Evolutionary conservation across 2,888 invertebrate species (phyloP).

Genomic region (Heterodera filipjevi): DNA sequence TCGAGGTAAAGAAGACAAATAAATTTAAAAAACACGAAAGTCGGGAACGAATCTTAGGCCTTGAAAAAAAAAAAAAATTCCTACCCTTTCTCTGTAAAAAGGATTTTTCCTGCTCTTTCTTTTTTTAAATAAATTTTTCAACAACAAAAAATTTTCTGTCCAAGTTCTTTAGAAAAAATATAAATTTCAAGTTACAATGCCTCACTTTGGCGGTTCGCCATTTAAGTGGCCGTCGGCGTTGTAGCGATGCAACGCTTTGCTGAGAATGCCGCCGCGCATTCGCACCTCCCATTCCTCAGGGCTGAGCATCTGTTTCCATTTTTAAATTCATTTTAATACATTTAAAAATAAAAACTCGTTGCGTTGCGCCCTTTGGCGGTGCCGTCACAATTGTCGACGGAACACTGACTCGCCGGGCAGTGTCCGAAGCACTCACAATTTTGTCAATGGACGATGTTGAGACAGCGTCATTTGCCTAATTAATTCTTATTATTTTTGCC

Average conservation of each 20-base stretch:
- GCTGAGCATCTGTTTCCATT: not conserved
- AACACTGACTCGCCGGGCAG: conserved; percentile 11
- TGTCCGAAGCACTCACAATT: conserved; percentile 22
- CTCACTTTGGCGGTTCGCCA: not conserved
- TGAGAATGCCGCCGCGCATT: conserved; percentile 38
- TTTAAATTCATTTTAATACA: not conserved
- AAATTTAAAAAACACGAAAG: not conserved
- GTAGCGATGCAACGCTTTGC: conserved; percentile 32
- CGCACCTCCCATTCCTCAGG: conserved; percentile 34
- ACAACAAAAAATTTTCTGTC: not conserved
- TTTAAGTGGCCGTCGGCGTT: conserved; percentile 9
- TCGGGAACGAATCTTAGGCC: too few relatives aligned
- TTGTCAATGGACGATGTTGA: conserved; percentile 2
- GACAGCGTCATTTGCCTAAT: not conserved
- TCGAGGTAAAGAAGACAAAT: too few relatives aligned
- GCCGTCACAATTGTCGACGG: conserved; percentile 13
- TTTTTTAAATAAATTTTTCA: too few relatives aligned
- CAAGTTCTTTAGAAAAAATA: not conserved
- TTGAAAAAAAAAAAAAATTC: not conserved
- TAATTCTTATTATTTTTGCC: not conserved
- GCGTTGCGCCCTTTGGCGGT: not conserved
- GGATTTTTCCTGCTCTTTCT: too few relatives aligned
- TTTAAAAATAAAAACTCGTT: not conserved
- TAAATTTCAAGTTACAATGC: not conserved
- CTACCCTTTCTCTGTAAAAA: not conserved